Conservation (phyloP, 2,888 invertebrate genomes). For the Oxycera nigricornis region DNA sequence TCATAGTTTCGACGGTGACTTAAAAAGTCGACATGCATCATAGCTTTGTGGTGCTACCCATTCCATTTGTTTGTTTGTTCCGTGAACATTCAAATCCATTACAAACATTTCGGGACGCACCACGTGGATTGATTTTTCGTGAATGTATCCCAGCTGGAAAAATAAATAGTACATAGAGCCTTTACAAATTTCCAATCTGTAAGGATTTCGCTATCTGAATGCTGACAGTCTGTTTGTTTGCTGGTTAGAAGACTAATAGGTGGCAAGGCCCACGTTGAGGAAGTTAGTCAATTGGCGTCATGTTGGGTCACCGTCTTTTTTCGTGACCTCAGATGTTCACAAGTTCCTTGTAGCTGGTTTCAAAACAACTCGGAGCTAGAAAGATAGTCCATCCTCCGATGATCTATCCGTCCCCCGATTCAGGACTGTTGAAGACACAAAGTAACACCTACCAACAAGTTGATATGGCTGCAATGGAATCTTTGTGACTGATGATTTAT, state of each 20-base stretch:
- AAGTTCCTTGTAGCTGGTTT: background rate
- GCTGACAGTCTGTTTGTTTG: background rate
- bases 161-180: conserved; percentile 4
- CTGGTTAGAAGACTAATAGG: background rate
- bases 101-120: background rate
- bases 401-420: background rate
- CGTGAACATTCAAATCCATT: background rate
- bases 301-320: background rate
- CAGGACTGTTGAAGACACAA: background rate
- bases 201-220: conserved; percentile 4
- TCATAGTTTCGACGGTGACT: background rate
- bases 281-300: conserved; percentile 16
- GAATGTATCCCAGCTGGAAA: conserved; percentile 1
- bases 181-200: conserved; percentile 9
- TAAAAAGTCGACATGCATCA: background rate
- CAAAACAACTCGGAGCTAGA: background rate
- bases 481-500: conserved; percentile 15
- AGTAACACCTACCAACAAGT: conserved; percentile 18
- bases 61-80: background rate
- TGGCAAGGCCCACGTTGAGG: background rate
- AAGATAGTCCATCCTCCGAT: background rate
- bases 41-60: background rate
- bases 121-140: background rate
- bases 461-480: background rate
- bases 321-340: conserved; percentile 9